These are phyloP conservation scores for Ranitomeya variabilis DNA, from an alignment of 2,113 vertebrate genomes.

Conservation along the genomic window DNA sequence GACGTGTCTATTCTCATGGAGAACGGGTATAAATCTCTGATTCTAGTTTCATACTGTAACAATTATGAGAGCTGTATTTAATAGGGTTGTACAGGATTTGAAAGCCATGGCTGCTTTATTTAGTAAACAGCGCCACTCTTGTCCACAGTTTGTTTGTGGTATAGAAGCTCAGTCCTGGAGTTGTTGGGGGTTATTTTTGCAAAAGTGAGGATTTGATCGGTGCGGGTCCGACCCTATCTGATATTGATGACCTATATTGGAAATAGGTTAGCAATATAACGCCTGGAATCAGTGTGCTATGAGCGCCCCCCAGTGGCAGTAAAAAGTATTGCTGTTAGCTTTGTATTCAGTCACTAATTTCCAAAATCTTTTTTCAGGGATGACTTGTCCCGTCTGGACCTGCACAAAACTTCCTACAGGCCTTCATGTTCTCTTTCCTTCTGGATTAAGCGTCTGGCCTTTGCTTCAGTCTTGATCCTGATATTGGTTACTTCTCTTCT, in stretches of 20 bases:
- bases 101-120: neutral
- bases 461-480: conserved; percentile 66
- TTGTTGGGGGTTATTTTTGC: no score
- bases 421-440: neutral
- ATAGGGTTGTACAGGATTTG: neutral
- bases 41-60: neutral
- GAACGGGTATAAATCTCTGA: conserved; percentile 60
- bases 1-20: conserved; percentile 52
- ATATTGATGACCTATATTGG: no score
- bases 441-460: conserved; percentile 42
- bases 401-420: neutral
- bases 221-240: no score
- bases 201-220: no score
- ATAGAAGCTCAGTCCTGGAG: neutral
- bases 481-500: conserved; percentile 65
- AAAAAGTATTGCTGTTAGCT: neutral
- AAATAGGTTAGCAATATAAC: no score
- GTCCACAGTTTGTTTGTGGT: neutral
- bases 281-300: neutral
- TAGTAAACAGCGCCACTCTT: neutral
- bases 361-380: neutral
- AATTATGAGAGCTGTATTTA: neutral
- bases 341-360: neutral
- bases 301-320: neutral
- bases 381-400: neutral